phyloP scores from a whole-genome alignment of 2,113 vertebrate species.

The Myodes glareolus region DNA sequence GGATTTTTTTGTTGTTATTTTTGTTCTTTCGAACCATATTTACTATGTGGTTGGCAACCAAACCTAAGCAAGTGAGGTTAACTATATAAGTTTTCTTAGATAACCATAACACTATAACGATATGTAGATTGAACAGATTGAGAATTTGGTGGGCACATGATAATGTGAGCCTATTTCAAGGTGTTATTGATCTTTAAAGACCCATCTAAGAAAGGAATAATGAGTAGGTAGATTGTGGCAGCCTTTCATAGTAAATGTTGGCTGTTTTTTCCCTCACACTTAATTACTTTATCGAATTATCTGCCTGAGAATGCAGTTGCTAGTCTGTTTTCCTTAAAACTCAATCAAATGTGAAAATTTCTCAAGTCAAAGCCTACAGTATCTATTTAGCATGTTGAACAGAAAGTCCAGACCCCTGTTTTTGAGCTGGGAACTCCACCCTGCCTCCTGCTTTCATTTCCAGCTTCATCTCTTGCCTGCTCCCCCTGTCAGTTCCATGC shows the following conservation, averaged over 20 bases:
- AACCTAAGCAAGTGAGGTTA: conserved; percentile 21
- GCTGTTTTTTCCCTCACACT: not conserved
- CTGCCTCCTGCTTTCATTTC: not conserved
- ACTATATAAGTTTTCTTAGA: not conserved
- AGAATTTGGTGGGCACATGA: not conserved
- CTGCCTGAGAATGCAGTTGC: not conserved
- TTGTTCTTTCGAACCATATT: not conserved
- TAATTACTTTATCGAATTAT: not conserved
- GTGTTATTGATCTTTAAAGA: not conserved
- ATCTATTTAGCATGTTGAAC: not conserved
- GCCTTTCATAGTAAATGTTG: not conserved
- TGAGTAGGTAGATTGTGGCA: not conserved
- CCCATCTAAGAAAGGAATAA: not conserved
- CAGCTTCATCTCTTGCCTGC: not conserved
- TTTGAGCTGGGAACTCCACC: not conserved
- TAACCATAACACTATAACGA: not conserved
- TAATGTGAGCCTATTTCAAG: not conserved
- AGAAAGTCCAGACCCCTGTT: not conserved
- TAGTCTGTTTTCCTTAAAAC: conserved; percentile 8
- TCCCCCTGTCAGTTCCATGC: not conserved
- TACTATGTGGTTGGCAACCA: not conserved
- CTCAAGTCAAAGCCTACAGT: not conserved
- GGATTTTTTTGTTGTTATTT: not conserved
- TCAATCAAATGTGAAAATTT: not conserved
- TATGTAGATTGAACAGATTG: not conserved